Percentiles rank a stretch among this genome's conserved stretches.
Conservation (phyloP, 2,797 vertebrate species). For the Tokudaia tokunoshimensis region DNA sequence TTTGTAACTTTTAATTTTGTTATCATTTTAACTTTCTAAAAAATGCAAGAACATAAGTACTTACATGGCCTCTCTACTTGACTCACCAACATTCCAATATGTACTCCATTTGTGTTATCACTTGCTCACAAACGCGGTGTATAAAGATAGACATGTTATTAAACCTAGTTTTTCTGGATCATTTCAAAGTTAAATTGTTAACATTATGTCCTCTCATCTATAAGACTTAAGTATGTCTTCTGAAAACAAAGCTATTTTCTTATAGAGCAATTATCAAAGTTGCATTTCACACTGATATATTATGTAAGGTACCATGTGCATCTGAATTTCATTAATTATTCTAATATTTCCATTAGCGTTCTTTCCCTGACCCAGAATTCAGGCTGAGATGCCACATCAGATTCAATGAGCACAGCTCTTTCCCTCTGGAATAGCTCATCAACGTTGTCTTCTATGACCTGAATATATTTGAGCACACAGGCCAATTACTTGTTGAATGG, state of each 20-base stretch:
- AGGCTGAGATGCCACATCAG: slow-evolving; percentile 18
- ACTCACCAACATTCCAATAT: background rate
- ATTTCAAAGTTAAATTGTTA: slow-evolving; percentile 24
- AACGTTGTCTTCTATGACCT: background rate
- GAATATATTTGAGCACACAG: slow-evolving; percentile 21
- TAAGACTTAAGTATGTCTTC: slow-evolving; percentile 4
- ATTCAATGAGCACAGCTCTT: slow-evolving; percentile 8
- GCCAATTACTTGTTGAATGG: slow-evolving; percentile 35
- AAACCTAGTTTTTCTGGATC: slow-evolving; percentile 17
- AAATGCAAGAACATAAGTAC: background rate
- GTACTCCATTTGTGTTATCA: slow-evolving; percentile 11
- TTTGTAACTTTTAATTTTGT: slow-evolving; percentile 49
- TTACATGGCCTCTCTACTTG: background rate
- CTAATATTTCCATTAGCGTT: background rate
- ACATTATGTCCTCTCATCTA: background rate
- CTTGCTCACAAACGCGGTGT: background rate
- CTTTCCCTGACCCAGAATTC: background rate
- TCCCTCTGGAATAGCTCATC: slow-evolving; percentile 7
- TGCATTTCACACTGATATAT: background rate
- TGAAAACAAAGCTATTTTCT: slow-evolving; percentile 51
- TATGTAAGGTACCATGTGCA: background rate
- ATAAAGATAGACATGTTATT: background rate
- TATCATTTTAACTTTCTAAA: slow-evolving; percentile 9
- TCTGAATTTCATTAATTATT: slow-evolving; percentile 21
- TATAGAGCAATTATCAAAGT: slow-evolving; percentile 59